Percentiles rank a stretch among this genome's conserved stretches.
These are phyloP conservation scores for Scolanthus callimorphus DNA, from an alignment of 92 coral and sea anemone genomes.

Conservation along the genomic window DNA sequence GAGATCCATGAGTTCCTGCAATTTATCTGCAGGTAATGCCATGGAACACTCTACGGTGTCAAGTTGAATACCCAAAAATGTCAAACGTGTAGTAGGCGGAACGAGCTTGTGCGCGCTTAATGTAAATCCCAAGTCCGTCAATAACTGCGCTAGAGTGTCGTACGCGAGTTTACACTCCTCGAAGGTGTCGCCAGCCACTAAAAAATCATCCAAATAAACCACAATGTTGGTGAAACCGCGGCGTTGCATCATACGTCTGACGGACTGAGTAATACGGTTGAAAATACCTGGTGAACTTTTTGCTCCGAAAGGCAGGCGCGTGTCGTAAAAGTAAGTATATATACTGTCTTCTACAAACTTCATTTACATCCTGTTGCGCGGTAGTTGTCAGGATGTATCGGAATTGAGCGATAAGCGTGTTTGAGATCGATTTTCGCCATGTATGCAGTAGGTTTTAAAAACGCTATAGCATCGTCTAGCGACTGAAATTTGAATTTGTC, in stretches of 20 bases:
- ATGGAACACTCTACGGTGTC: slow-evolving; percentile 13
- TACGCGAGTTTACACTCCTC: slow-evolving; percentile 18
- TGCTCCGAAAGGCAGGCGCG: too few relatives aligned
- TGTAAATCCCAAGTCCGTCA: slow-evolving; percentile 9
- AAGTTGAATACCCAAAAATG: slow-evolving; percentile 26
- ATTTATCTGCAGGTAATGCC: slow-evolving; percentile 19
- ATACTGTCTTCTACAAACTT: not conserved
- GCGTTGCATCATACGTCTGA: slow-evolving; percentile 18
- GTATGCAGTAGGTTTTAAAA: slow-evolving; percentile 4
- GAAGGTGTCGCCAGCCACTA: slow-evolving; percentile 6
- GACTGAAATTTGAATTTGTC: slow-evolving; percentile 21
- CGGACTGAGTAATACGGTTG: slow-evolving; percentile 28
- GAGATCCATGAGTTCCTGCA: slow-evolving; percentile 10
- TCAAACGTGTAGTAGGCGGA: slow-evolving; percentile 23
- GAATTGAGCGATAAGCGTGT: too few relatives aligned
- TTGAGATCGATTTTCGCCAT: slow-evolving; percentile 25
- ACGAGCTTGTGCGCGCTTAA: slow-evolving; percentile 26
- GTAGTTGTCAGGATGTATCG: too few relatives aligned
- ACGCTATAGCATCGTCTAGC: slow-evolving; percentile 4
- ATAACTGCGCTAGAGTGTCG: slow-evolving; percentile 5
- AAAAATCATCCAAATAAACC: slow-evolving; percentile 30
- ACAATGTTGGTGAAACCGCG: slow-evolving; percentile 12
- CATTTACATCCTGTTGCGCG: too few relatives aligned
- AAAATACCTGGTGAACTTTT: slow-evolving; percentile 13
- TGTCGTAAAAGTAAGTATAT: slow-evolving; percentile 19